These are phyloP conservation scores for Tineola bisselliella DNA, from an alignment of 2,888 invertebrate species.

Conservation along the genomic window DNA sequence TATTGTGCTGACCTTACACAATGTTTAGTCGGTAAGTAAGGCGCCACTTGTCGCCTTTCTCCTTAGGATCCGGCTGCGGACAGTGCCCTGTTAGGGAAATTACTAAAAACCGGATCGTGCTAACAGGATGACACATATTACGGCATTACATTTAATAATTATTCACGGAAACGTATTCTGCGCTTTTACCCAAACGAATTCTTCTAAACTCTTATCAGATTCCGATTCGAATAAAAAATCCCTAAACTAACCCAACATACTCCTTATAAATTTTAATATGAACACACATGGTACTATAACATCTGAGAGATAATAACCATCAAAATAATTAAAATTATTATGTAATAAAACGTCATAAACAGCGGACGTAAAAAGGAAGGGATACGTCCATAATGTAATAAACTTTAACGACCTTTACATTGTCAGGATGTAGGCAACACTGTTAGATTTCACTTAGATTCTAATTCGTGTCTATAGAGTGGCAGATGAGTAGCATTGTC, in stretches of 20 bases:
- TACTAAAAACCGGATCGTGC: not conserved
- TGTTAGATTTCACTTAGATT: not conserved
- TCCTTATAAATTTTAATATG: no score
- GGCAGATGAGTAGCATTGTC: no score
- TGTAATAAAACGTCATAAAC: no score
- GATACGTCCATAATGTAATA: not conserved
- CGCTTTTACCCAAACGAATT: no score
- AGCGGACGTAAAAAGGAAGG: not conserved
- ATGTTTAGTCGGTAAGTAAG: not conserved
- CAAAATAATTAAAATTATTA: no score
- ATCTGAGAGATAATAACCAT: no score
- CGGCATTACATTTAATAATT: not conserved
- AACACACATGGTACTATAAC: no score
- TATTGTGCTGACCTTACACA: not conserved
- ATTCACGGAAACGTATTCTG: no score
- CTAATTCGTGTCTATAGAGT: not conserved
- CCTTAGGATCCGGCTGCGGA: constrained; percentile 18
- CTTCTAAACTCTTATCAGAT: no score
- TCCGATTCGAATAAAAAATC: no score
- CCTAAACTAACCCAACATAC: no score
- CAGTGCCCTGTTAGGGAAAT: not conserved
- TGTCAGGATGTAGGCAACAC: not conserved
- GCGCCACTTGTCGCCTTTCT: constrained; percentile 19
- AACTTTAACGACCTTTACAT: not conserved
- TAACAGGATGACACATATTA: not conserved